Base-by-base conservation (phyloP, 2,113 vertebrate species). In the Cebidichthys violaceus region DNA sequence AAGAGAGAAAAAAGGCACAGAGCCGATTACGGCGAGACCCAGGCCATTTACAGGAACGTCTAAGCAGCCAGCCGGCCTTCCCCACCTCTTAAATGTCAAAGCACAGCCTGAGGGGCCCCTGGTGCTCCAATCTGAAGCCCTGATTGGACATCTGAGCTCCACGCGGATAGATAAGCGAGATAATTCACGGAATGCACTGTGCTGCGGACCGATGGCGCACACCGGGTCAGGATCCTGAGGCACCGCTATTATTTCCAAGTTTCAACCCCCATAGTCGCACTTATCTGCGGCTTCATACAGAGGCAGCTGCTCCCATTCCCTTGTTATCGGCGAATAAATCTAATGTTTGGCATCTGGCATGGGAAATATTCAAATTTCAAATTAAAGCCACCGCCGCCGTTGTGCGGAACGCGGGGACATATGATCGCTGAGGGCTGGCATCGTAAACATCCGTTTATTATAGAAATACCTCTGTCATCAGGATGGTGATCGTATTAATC, bases 11-110 rank as follows among this genome's bases (percentile, higher is more conserved):
- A 57, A 86, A 86, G 70, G 75, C 83, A 52, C 85, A 29, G 67
- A 61, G 84, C 31, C 37, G 84, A 92, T 92, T 86, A 88, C 29
- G 41, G 71, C 45, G 10, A 65, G 66, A 37, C 27, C 77, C 27
- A 4, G 33, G 45, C 14, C 4, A 90, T 93, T 92, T 91, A 90
- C 86, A 79, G 83, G 84, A 82, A 88, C 82, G 61, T 71, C 91
- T 92, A 94, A 93, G 82, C 91, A 92, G 92, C 89, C 91, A 81
- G 70, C 75, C 72, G 35, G 82, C 89, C 89, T 76, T 87, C 85
- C 54, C 22, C 78, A 84, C 87, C 87, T 82, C 88, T 90, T 87
- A 94, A 95, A 94, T 94, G 93, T 92, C 91, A 94, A 86, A 89
- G 92, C 86, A 18, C 80, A 73, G 91, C 94, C 92, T 72, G 69